phyloP scores from a whole-genome alignment of 2,888 invertebrate species.

The Aquatica leii region DNA sequence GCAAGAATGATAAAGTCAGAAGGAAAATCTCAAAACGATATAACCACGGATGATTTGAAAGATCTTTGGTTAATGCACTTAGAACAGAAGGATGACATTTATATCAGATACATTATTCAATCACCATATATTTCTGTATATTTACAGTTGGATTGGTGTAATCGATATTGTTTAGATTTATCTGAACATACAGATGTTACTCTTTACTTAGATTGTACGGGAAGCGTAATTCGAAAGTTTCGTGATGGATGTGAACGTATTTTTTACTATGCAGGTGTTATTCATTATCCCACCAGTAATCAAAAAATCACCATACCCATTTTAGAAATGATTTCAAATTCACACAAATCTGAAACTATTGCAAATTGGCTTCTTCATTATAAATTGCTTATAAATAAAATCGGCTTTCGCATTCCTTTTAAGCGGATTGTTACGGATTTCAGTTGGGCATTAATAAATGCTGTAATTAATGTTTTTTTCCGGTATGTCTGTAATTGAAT shows the following conservation, averaged over 20 bases:
- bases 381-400: no score
- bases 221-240: constrained; percentile 1
- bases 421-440: constrained; percentile 8
- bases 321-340: constrained; percentile 5
- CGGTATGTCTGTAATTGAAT: not conserved
- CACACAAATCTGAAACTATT: not conserved
- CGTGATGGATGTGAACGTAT: no score
- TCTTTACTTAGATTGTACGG: constrained; percentile 4
- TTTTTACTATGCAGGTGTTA: not conserved
- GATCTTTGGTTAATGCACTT: not conserved
- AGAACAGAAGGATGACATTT: not conserved
- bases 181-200: not conserved
- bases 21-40: not conserved
- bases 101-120: not conserved
- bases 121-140: not conserved
- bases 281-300: not conserved
- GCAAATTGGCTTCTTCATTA: not conserved
- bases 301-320: not conserved
- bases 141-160: constrained; percentile 11
- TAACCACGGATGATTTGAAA: constrained; percentile 1
- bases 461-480: not conserved
- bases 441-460: constrained; percentile 8
- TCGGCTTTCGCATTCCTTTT: not conserved
- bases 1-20: not conserved
- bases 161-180: not conserved